phyloP scores from a whole-genome alignment of 2,888 invertebrate genomes.

The Archips crataeganus region DNA sequence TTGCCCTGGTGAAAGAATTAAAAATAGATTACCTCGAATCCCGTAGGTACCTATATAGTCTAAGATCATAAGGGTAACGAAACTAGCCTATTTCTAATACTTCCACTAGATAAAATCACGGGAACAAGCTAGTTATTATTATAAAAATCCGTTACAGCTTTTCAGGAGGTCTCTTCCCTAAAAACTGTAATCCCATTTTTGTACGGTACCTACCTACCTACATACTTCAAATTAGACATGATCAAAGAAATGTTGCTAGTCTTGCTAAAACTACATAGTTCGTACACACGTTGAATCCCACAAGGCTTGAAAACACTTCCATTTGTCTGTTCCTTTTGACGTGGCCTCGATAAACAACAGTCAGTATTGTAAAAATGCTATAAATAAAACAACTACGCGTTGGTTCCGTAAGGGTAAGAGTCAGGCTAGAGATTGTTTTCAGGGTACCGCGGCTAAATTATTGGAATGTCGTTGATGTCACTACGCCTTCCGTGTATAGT shows the following conservation, averaged over 20 bases:
- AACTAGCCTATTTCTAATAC: no score
- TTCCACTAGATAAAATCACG: no score
- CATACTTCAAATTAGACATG: background rate
- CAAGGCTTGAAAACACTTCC: conserved; percentile 19
- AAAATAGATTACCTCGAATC: no score
- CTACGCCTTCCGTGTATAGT: conserved; percentile 38
- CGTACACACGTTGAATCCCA: background rate
- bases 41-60: no score
- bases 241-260: background rate
- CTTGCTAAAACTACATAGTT: background rate
- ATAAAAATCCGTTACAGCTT: no score
- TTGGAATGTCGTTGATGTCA: conserved; percentile 32
- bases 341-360: conserved; percentile 28
- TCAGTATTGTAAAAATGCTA: conserved; percentile 36
- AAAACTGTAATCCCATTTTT: no score
- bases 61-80: no score
- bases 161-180: no score
- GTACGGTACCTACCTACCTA: no score
- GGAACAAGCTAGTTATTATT: no score
- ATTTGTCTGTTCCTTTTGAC: conserved; percentile 32
- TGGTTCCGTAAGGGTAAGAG: conserved; percentile 18
- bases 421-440: conserved; percentile 35
- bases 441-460: conserved; percentile 35
- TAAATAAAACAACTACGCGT: conserved; percentile 38
- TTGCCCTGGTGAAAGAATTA: no score